These are phyloP conservation scores for Drosophila bocki DNA, from an alignment of 1,140 invertebrate species.

Conservation along the genomic window DNA sequence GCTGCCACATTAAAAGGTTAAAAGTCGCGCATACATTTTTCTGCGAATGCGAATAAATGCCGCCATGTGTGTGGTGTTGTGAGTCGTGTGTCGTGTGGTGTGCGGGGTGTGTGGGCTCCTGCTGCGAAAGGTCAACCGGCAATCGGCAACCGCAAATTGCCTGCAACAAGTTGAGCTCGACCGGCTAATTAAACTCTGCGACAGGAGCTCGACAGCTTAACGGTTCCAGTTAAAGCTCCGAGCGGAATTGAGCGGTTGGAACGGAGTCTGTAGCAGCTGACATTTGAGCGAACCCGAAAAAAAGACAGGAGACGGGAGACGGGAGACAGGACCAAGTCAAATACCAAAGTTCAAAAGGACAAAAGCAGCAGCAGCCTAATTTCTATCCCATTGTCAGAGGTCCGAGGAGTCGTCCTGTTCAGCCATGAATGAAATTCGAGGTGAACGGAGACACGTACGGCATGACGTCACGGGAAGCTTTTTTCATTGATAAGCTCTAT, in stretches of 20 bases:
- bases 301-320: neutral
- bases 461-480: constrained; percentile 60
- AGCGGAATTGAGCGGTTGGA: constrained; percentile 9
- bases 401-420: constrained; percentile 7
- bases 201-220: constrained; percentile 12
- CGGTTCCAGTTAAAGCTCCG: constrained; percentile 25
- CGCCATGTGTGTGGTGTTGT: neutral
- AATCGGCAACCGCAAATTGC: constrained; percentile 31
- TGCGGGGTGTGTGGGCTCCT: neutral
- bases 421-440: constrained; percentile 51
- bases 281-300: constrained; percentile 33
- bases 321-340: constrained; percentile 5
- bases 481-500: constrained; percentile 66
- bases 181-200: constrained; percentile 31
- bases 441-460: neutral
- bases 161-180: constrained; percentile 39
- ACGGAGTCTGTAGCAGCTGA: constrained; percentile 32
- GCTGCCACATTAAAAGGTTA: constrained; percentile 25
- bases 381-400: neutral
- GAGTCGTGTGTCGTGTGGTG: neutral
- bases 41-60: constrained; percentile 1
- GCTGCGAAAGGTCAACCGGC: constrained; percentile 40
- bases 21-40: constrained; percentile 15
- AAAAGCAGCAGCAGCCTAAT: neutral
- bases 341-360: constrained; percentile 64